Evolutionary conservation across 1,140 invertebrate species (phyloP).

Genomic region (Lepidurus arcticus): DNA sequence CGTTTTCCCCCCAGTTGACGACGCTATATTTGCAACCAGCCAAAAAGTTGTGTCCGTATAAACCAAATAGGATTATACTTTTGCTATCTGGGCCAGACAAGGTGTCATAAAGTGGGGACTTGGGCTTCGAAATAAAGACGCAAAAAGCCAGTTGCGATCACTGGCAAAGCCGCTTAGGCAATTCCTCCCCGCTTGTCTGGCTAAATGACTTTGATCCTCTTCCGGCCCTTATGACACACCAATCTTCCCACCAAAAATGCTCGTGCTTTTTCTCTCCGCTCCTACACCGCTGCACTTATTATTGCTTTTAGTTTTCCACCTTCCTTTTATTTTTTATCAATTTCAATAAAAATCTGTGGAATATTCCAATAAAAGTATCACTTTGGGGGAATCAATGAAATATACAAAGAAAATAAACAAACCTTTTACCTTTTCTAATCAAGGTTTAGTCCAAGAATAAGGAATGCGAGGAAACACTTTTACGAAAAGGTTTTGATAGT

Average conservation of each 20-base stretch:
- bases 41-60: background rate
- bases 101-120: conserved; percentile 5
- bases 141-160: background rate
- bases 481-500: background rate
- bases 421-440: too few species aligned
- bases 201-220: conserved; percentile 6
- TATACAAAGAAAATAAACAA: too few species aligned
- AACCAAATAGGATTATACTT: background rate
- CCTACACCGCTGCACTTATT: too few species aligned
- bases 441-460: too few species aligned
- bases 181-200: conserved; percentile 10
- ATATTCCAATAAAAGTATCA: too few species aligned
- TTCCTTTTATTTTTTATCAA: background rate
- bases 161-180: conserved; percentile 1
- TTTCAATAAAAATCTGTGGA: too few species aligned
- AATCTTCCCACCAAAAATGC: background rate
- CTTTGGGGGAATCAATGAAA: too few species aligned
- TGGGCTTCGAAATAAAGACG: background rate
- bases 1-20: too few species aligned
- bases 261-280: background rate
- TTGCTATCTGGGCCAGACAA: background rate
- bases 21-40: too few species aligned
- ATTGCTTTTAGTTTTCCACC: background rate
- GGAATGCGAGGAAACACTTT: background rate
- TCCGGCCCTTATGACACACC: background rate